Conservation (phyloP, 2,113 vertebrate genomes). For the Sander lucioperca region DNA sequence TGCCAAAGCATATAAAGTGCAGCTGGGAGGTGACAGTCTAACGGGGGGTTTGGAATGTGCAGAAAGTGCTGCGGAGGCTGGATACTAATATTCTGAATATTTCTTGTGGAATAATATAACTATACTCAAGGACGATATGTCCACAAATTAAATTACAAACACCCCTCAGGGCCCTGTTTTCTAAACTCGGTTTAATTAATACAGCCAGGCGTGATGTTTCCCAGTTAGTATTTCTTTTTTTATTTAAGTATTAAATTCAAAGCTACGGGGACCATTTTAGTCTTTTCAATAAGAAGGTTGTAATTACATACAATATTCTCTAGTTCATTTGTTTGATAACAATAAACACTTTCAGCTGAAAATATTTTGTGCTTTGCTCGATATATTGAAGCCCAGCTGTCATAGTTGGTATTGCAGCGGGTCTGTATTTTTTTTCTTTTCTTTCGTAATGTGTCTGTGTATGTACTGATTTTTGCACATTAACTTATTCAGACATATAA, state of each 20-base stretch:
- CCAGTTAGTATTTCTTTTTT: neutral
- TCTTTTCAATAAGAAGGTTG: neutral
- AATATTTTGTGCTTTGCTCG: neutral
- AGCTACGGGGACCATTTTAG: neutral
- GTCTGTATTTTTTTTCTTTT: neutral
- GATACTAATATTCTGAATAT: constrained; percentile 26
- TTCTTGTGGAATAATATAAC: constrained; percentile 14
- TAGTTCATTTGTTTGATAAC: neutral
- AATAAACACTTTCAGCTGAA: neutral
- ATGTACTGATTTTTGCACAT: neutral
- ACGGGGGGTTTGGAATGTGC: constrained; percentile 18
- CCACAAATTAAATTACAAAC: constrained; percentile 29
- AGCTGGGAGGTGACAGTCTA: constrained; percentile 61
- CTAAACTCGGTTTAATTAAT: neutral
- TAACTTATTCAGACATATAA: no score
- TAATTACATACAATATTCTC: neutral
- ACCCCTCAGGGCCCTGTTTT: neutral
- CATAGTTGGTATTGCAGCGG: neutral
- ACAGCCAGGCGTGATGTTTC: neutral
- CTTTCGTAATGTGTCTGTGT: neutral
- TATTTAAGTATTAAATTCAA: neutral
- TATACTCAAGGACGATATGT: constrained; percentile 28
- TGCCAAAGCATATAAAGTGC: constrained; percentile 64
- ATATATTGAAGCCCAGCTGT: neutral
- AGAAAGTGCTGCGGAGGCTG: constrained; percentile 22